Percentiles rank a stretch among this genome's conserved stretches.
phyloP scores from a whole-genome alignment of 2,797 vertebrate genomes.

The Pseudomugil tenellus region DNA sequence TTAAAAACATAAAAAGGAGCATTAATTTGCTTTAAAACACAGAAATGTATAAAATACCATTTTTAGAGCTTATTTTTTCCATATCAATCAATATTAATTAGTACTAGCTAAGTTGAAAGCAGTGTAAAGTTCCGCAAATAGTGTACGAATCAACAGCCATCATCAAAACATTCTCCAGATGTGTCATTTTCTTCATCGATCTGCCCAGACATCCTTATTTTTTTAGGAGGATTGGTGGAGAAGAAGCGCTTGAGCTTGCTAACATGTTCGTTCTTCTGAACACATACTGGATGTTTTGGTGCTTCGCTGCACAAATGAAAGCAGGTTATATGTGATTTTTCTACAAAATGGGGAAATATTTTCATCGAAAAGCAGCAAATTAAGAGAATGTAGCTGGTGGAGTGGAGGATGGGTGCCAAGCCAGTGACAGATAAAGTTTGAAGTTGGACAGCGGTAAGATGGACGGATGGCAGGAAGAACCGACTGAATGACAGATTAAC shows the following conservation, averaged over 20 bases:
- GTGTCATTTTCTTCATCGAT: too few relatives aligned
- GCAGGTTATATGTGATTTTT: neutral
- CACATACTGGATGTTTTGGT: neutral
- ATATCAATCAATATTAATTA: too few relatives aligned
- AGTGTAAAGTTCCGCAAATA: too few relatives aligned
- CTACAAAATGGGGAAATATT: conserved; percentile 19
- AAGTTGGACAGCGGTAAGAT: conserved; percentile 24
- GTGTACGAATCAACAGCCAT: too few relatives aligned
- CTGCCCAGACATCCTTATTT: too few relatives aligned
- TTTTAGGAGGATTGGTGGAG: neutral
- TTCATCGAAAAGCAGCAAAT: conserved; percentile 3
- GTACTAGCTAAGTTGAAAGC: too few relatives aligned
- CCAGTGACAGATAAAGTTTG: conserved; percentile 34
- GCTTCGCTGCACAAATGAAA: neutral
- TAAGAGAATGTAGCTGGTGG: conserved; percentile 25
- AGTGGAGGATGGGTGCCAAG: conserved; percentile 23
- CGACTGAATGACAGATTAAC: conserved; percentile 53
- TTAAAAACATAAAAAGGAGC: too few relatives aligned
- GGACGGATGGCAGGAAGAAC: conserved; percentile 40
- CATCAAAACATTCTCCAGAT: too few relatives aligned
- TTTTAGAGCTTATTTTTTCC: neutral
- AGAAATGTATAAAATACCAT: neutral
- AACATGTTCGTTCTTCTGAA: neutral
- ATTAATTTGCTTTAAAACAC: neutral
- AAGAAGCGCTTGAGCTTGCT: neutral